Base-by-base conservation (phyloP, 1,140 invertebrate species). In the Cheumatopsyche charites region DNA sequence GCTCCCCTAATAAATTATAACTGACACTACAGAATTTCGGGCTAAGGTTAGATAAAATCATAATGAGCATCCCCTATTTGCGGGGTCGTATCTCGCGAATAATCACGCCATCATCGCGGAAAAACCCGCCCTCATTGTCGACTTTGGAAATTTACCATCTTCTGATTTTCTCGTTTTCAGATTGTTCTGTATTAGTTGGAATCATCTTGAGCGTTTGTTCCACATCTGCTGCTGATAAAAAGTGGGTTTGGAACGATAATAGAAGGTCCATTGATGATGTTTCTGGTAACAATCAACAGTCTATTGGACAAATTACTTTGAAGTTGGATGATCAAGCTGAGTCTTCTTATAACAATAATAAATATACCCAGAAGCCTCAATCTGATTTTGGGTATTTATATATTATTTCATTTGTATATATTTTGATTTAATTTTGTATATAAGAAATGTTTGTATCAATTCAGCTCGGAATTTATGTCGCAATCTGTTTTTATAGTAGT, bases 181-280 rank as follows among this genome's bases (percentile, higher is more conserved):
- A 11, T 68, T n/a, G 41, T 36, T 62, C 45, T 17, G 6, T 47
- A 9, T 15, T 26, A 23, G 23, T 23, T 2, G 9, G 47, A 1
- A 13, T 47, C 4, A 7, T 49, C 7, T 7, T 52, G 23, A 23
- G 23, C 1, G 12, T 67, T 7, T 67, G 12, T 17, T 67, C 65
- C 6, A 52, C 26, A 9, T 41, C 23, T 11, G n/a, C n/a, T 7
- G 68, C 45, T 43, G 74, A 73, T 43, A 71, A 73, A 23, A 75
- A 75, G 26, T 75, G 74, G 74, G 65, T 73, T 9, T 75, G 74
- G 74, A 69, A 69, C 61, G 67, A 75, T 43, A 75, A 72, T 36
- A 43, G 69, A 65, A 43, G 74, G 17, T 68, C 71, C 7, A 71
- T 52, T 15, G 74, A 75, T 55, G 43, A 70, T 43, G 29, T 26